These are phyloP conservation scores for Melanotus villosus DNA, from an alignment of 2,888 invertebrate genomes.

Conservation along the genomic window DNA sequence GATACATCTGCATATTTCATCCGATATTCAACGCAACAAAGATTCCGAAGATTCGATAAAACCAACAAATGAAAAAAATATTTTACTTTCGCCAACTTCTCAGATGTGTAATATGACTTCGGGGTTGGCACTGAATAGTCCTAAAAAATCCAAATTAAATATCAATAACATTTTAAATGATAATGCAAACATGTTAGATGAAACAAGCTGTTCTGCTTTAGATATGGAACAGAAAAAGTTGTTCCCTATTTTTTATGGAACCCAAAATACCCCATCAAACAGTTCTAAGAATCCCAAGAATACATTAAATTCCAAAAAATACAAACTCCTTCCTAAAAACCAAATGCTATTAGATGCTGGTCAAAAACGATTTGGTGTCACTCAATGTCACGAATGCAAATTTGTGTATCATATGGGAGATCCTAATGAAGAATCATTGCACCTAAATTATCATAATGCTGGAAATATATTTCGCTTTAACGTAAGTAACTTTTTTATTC, in stretches of 20 bases:
- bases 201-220: conserved; percentile 47
- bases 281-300: conserved; percentile 43
- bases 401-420: conserved; percentile 82
- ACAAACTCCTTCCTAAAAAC: conserved; percentile 71
- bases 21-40: conserved; percentile 23
- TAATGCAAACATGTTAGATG: conserved; percentile 43
- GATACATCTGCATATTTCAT: conserved; percentile 54
- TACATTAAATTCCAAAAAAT: conserved; percentile 34
- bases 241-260: conserved; percentile 68
- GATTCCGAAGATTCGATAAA: conserved; percentile 28
- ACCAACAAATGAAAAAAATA: conserved; percentile 44
- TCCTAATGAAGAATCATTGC: conserved; percentile 84
- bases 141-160: conserved; percentile 64
- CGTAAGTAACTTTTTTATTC: conserved; percentile 71
- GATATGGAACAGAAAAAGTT: conserved; percentile 59
- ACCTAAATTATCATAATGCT: conserved; percentile 81
- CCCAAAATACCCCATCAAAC: conserved; percentile 37
- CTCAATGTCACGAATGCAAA: conserved; percentile 82
- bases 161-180: conserved; percentile 58
- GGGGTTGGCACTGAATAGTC: conserved; percentile 68
- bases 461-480: conserved; percentile 76
- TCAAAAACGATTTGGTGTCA: conserved; percentile 84
- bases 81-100: conserved; percentile 68
- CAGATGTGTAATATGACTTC: conserved; percentile 71
- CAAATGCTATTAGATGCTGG: conserved; percentile 89